Evolutionary conservation across 2,797 vertebrate species (phyloP).

Genomic region (Pitangus sulphuratus): DNA sequence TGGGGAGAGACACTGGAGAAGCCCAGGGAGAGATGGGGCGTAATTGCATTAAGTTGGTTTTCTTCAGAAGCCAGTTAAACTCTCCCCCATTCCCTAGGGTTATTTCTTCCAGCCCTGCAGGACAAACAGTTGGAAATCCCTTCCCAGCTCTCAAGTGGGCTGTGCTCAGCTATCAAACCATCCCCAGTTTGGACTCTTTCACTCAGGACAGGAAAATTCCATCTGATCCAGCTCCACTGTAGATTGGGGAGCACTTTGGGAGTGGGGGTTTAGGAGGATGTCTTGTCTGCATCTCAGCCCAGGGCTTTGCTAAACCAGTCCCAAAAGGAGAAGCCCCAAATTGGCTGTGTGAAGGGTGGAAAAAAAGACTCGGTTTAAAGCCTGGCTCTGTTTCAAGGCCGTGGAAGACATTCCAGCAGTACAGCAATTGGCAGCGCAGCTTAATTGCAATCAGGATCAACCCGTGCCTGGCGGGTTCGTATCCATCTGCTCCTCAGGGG

Average conservation of each 20-base stretch:
- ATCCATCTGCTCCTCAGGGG: neutral
- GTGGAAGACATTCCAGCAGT: neutral
- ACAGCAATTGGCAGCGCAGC: neutral
- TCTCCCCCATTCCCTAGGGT: neutral
- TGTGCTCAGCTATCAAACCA: neutral
- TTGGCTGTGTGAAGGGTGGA: neutral
- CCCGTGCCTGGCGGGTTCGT: neutral
- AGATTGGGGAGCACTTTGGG: fast-evolving
- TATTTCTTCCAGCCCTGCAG: neutral
- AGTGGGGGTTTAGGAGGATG: neutral
- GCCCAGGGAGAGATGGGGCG: fast-evolving
- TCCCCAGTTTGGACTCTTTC: neutral
- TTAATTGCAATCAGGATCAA: neutral
- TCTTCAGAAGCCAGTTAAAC: neutral
- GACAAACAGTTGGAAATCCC: neutral
- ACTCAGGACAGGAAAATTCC: neutral
- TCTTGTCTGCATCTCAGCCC: neutral
- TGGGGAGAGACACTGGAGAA: neutral
- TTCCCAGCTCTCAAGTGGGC: neutral
- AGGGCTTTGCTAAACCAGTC: neutral
- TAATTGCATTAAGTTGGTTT: neutral
- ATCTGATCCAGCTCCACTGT: neutral
- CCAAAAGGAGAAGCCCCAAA: conserved; percentile 2
- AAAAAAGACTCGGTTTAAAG: neutral
- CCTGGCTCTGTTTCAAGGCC: conserved; percentile 9